Percentiles rank a stretch among this genome's conserved stretches.
Conservation (phyloP, 2,888 invertebrate genomes). For the Fragum sueziense region DNA sequence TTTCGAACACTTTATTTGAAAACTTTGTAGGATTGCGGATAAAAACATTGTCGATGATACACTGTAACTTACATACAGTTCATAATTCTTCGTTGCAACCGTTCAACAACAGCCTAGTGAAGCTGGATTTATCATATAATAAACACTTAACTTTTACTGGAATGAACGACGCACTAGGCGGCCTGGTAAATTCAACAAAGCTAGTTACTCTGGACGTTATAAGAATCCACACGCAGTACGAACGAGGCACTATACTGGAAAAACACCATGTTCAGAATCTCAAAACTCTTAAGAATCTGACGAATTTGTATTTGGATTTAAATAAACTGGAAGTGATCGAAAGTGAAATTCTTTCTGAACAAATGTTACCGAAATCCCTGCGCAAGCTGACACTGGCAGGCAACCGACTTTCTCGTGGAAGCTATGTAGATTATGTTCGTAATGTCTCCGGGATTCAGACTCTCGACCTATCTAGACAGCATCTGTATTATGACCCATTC, state of each 20-base stretch:
- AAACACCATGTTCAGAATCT: constrained; percentile 23
- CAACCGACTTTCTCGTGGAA: constrained; percentile 41
- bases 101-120: constrained; percentile 26
- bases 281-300: constrained; percentile 32
- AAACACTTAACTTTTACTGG: constrained; percentile 37
- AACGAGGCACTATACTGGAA: constrained; percentile 27
- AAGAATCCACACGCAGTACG: constrained; percentile 32
- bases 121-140: constrained; percentile 51
- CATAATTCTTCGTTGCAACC: constrained; percentile 27
- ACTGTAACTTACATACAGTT: constrained; percentile 29
- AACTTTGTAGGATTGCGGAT: constrained; percentile 13
- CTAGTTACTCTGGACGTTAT: constrained; percentile 33
- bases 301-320: constrained; percentile 41
- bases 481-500: constrained; percentile 50
- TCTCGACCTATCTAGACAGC: constrained; percentile 51
- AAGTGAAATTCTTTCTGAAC: neutral
- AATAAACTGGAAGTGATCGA: constrained; percentile 57
- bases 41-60: constrained; percentile 16
- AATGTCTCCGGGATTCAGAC: neutral
- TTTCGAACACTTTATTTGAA: constrained; percentile 31
- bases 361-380: constrained; percentile 17
- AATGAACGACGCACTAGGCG: constrained; percentile 42
- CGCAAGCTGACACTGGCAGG: constrained; percentile 33
- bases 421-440: constrained; percentile 18
- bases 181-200: constrained; percentile 30